phyloP scores from a whole-genome alignment of 2,113 vertebrate species.

The Triplophysa tibetana region DNA sequence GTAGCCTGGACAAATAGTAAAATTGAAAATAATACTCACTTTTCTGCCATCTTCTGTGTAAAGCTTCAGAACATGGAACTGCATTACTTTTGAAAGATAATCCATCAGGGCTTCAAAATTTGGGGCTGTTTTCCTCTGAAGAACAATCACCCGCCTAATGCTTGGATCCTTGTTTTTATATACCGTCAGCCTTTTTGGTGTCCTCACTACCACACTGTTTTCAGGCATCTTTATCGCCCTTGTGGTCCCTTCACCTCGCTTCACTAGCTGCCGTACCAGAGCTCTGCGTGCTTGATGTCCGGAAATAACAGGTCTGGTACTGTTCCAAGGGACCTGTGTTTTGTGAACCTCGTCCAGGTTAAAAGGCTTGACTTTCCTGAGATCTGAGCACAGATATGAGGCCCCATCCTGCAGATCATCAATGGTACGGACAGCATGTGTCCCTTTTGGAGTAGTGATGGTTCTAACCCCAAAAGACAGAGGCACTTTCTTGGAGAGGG shows the following conservation, averaged over 20 bases:
- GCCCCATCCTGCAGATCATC: slow-evolving; percentile 90
- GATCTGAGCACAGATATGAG: slow-evolving; percentile 91
- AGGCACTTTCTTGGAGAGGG: slow-evolving; percentile 88
- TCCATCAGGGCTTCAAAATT: slow-evolving; percentile 87
- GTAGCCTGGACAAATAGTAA: too few species aligned
- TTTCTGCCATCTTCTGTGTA: slow-evolving; percentile 86
- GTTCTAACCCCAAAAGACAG: slow-evolving; percentile 94
- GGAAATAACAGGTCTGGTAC: slow-evolving; percentile 73
- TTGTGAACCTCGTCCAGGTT: slow-evolving; percentile 80
- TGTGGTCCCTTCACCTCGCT: slow-evolving; percentile 56
- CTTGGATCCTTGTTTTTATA: slow-evolving; percentile 85
- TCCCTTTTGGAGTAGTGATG: slow-evolving; percentile 89
- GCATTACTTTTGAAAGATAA: slow-evolving; percentile 83
- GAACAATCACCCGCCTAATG: slow-evolving; percentile 69
- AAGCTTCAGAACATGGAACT: slow-evolving; percentile 84
- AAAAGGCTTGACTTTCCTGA: slow-evolving; percentile 85
- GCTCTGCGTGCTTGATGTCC: slow-evolving; percentile 54
- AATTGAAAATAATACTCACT: slow-evolving; percentile 73
- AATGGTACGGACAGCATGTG: slow-evolving; percentile 77
- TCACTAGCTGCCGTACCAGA: slow-evolving; percentile 52
- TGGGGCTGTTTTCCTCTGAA: slow-evolving; percentile 80
- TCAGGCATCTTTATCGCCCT: slow-evolving; percentile 61
- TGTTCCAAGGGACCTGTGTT: slow-evolving; percentile 86
- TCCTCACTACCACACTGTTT: slow-evolving; percentile 65
- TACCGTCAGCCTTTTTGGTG: slow-evolving; percentile 81